Evolutionary conservation across 2,797 vertebrate species (phyloP), one percentile per base, ranked within the genome.

Genomic region (Catostomus latipinnis): DNA sequence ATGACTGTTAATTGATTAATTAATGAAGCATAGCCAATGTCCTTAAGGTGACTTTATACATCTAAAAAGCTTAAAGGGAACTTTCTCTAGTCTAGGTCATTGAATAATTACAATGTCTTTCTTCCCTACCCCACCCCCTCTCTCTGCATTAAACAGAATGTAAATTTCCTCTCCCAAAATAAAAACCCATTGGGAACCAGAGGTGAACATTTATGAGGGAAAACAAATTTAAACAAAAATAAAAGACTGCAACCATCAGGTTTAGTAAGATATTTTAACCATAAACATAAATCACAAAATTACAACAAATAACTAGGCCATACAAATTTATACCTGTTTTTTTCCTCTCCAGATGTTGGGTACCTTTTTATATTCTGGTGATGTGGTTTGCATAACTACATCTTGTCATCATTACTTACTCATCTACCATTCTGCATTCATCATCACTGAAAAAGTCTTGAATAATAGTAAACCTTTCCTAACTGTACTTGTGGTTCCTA

Each of bases 231-330:
- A 63, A 79, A 79, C 60, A 56, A 46, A 14, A 52, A 9, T 22
- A 50, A 61, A 45, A 73, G 45, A 74, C 1, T 8, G 18, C 48
- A 52, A 53, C 13, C 49, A 63, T 34, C 34, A 34, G 34, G 4
- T 46, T 10, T 18, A 45, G 65, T 67, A 49, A 67, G 13, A 69
- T 69, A 76, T 50, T 11, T 8, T 58, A 68, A 60, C 4, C 6
- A 50, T 8, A 11, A 50, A 6, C 8, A 69, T 34, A 34, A 34
- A 3, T 34, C 34, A 34, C 34, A 34, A 34, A 34, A 34, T 34
- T 34, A 54, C 67, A 71, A 48, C 67, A 71, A 71, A 70, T 78
- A 70, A 78, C 70, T 54, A 78, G 11, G 57, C 12, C 14, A 6
- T 12, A 76, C 54, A 63, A 22, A 3, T 34, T 2, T 22, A 48